Conservation (phyloP, 2,888 invertebrate genomes). For the Chrysina gloriosa region DNA sequence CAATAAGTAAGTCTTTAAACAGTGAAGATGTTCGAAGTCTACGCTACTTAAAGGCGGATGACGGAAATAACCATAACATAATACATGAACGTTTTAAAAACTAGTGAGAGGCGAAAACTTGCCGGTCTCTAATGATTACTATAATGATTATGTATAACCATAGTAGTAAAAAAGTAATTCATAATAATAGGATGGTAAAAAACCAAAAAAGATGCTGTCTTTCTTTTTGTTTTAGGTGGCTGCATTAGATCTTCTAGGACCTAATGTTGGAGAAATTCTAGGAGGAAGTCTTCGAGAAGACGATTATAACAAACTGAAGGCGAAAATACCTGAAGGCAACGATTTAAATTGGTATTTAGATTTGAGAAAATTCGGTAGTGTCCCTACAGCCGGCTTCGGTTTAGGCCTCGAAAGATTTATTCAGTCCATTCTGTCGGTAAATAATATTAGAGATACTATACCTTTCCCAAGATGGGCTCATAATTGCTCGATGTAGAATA, state of each 20-base stretch:
- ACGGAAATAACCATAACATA: too few species aligned
- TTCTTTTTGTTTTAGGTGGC: constrained; percentile 69
- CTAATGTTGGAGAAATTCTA: constrained; percentile 91
- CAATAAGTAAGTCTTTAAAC: too few species aligned
- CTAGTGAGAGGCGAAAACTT: too few species aligned
- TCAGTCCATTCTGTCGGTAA: constrained; percentile 82
- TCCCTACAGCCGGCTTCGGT: constrained; percentile 95
- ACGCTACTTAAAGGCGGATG: too few species aligned
- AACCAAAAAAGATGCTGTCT: too few species aligned
- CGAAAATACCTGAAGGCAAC: constrained; percentile 70
- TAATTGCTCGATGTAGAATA: constrained; percentile 76
- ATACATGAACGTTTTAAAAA: too few species aligned
- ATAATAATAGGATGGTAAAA: neutral
- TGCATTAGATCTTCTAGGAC: constrained; percentile 89
- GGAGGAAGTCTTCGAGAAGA: constrained; percentile 96
- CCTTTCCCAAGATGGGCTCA: constrained; percentile 96
- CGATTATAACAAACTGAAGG: constrained; percentile 72
- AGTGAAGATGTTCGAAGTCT: too few species aligned
- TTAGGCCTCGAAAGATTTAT: constrained; percentile 94
- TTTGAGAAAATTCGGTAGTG: constrained; percentile 86
- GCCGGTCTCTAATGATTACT: too few species aligned
- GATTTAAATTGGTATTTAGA: constrained; percentile 89
- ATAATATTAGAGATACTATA: constrained; percentile 93
- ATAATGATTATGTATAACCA: neutral
- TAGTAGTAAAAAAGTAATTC: neutral